Evolutionary conservation across 2,888 invertebrate species (phyloP).

Genomic region (Trisateles emortualis): DNA sequence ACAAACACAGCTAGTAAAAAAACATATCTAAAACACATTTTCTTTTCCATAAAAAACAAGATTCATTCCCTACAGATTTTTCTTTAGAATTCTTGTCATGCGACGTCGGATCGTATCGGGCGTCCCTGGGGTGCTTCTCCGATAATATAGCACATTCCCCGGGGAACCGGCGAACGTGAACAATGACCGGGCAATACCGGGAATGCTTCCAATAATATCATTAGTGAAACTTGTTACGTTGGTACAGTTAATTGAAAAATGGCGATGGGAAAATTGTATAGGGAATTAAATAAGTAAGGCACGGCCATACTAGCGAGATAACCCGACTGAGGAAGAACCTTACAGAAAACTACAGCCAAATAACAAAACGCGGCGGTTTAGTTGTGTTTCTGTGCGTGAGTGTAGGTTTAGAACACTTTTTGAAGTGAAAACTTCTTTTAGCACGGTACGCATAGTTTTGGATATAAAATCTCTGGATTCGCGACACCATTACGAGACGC

Average conservation of each 20-base stretch:
- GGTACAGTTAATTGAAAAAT: constrained; percentile 15
- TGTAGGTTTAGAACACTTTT: no score
- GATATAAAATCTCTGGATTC: no score
- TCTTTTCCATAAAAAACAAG: constrained; percentile 10
- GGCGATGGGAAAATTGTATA: not conserved
- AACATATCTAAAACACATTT: constrained; percentile 14
- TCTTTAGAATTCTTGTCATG: constrained; percentile 45
- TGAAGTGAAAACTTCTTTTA: no score
- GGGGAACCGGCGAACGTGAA: constrained; percentile 30
- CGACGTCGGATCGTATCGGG: constrained; percentile 37
- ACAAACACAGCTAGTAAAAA: no score
- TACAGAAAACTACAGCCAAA: no score
- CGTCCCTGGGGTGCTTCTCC: constrained; percentile 32
- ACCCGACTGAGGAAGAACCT: no score
- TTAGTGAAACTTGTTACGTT: constrained; percentile 29
- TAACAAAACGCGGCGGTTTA: no score
- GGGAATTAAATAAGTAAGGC: not conserved
- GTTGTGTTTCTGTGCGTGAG: no score
- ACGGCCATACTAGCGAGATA: no score
- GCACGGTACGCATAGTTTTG: no score
- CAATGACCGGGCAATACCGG: constrained; percentile 42
- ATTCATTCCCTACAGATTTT: constrained; percentile 33
- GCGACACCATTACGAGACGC: no score
- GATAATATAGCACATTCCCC: constrained; percentile 43
- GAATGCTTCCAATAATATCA: constrained; percentile 39